Evolutionary conservation across 1,140 invertebrate species (phyloP).

Genomic region (Druon quercuslanigerum): DNA sequence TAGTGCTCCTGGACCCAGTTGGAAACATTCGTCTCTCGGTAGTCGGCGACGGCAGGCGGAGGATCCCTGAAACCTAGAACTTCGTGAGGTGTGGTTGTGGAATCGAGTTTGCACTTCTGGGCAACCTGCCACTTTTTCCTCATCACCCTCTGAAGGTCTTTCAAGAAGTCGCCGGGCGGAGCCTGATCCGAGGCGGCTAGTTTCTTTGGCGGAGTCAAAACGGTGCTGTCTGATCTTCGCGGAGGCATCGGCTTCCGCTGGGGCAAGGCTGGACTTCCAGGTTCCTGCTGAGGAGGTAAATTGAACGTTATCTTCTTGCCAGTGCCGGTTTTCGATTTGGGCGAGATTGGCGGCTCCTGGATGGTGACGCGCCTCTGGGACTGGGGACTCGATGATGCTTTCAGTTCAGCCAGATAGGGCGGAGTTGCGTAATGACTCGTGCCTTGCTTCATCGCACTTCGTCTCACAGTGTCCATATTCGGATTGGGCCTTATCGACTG

Average conservation of each 20-base stretch:
- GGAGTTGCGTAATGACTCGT: constrained; percentile 66
- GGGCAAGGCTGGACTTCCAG: constrained; percentile 69
- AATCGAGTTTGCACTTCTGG: constrained; percentile 91
- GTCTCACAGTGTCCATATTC: constrained; percentile 69
- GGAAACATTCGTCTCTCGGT: constrained; percentile 88
- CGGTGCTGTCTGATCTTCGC: constrained; percentile 83
- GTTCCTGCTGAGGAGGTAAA: constrained; percentile 74
- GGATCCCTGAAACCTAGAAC: constrained; percentile 92
- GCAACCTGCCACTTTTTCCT: constrained; percentile 95
- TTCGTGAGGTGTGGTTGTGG: constrained; percentile 90
- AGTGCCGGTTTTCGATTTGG: constrained; percentile 69
- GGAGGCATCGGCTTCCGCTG: constrained; percentile 80
- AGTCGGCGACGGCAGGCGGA: constrained; percentile 80
- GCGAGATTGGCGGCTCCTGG: constrained; percentile 73
- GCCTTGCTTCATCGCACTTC: constrained; percentile 70
- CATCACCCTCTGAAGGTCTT: constrained; percentile 93
- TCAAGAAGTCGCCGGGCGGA: constrained; percentile 89
- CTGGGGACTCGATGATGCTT: constrained; percentile 72
- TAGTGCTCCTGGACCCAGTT: constrained; percentile 95
- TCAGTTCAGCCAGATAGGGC: constrained; percentile 70
- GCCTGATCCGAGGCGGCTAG: constrained; percentile 82
- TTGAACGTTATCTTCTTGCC: constrained; percentile 77
- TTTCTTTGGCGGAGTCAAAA: constrained; percentile 84
- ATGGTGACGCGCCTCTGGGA: constrained; percentile 74
- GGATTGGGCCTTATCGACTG: constrained; percentile 66